These are phyloP conservation scores for Ivindomyrus marchei DNA, from an alignment of 2,113 vertebrate genomes.

Conservation along the genomic window DNA sequence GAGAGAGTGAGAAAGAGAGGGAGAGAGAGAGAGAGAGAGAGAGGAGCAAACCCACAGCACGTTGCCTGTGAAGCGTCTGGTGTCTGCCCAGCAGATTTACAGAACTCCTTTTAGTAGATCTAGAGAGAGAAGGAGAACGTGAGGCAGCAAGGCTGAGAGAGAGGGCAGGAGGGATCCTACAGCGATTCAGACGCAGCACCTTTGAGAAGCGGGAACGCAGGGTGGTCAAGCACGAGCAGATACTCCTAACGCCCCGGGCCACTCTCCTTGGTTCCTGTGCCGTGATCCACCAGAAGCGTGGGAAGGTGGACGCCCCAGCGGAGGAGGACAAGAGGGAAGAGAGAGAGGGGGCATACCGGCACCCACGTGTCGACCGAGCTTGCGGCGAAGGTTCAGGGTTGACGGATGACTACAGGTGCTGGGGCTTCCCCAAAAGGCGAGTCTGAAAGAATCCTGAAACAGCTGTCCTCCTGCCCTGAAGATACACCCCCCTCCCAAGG, in stretches of 20 bases:
- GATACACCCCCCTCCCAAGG: not conserved
- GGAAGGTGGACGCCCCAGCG: not conserved
- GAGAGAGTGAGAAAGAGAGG: not conserved
- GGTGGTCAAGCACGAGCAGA: constrained; percentile 6
- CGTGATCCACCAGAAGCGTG: not conserved
- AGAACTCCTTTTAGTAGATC: constrained; percentile 41
- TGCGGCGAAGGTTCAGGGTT: constrained; percentile 5
- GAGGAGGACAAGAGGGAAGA: constrained; percentile 26
- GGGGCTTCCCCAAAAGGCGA: constrained; percentile 21
- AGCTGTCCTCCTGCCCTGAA: constrained; percentile 1
- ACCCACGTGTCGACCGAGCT: not conserved
- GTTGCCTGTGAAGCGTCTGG: constrained; percentile 33
- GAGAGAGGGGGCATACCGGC: constrained; percentile 25
- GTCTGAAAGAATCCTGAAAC: constrained; percentile 8
- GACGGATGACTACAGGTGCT: constrained; percentile 62
- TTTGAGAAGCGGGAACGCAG: constrained; percentile 26
- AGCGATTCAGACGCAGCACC: constrained; percentile 17
- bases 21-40: constrained; percentile 6
- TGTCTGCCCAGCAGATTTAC: constrained; percentile 34
- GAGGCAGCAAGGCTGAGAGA: not conserved
- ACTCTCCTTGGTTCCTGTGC: not conserved
- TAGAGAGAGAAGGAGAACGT: constrained; percentile 25
- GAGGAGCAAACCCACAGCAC: constrained; percentile 16
- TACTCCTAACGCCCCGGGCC: not conserved
- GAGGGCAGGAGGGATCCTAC: not conserved